These are phyloP conservation scores for Nomada flava DNA, from an alignment of 2,888 invertebrate genomes.

Conservation along the genomic window DNA sequence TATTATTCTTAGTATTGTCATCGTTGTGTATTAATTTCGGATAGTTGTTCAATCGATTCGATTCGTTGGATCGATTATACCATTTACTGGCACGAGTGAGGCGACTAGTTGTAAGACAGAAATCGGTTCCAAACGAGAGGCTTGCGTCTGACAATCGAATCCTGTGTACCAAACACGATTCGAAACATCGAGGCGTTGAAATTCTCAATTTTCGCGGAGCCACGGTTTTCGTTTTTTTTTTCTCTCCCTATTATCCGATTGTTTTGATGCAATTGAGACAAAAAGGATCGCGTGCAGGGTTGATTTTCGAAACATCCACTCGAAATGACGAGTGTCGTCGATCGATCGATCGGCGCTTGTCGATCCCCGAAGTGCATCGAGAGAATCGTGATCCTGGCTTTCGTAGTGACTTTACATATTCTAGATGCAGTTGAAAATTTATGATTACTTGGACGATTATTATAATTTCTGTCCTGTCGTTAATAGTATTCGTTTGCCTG, in stretches of 20 bases:
- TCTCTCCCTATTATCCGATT: no score
- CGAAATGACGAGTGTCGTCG: constrained; percentile 44
- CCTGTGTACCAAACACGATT: background rate
- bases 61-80: no score
- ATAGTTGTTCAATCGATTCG: no score
- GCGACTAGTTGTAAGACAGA: constrained; percentile 36
- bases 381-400: constrained; percentile 48
- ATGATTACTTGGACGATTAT: background rate
- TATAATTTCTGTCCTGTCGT: background rate
- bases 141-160: constrained; percentile 12
- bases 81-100: constrained; percentile 17
- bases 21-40: no score
- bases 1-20: background rate
- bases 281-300: constrained; percentile 27
- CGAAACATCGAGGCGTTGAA: background rate
- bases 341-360: constrained; percentile 31
- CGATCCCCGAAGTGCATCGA: constrained; percentile 44
- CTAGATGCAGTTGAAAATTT: background rate
- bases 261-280: background rate
- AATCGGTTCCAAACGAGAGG: constrained; percentile 9
- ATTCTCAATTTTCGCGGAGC: constrained; percentile 45
- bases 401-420: constrained; percentile 25
- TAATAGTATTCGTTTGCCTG: no score
- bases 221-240: background rate
- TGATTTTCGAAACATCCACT: constrained; percentile 41